Evolutionary conservation across 1,140 invertebrate species (phyloP).

Genomic region (Ceratina calcarata): DNA sequence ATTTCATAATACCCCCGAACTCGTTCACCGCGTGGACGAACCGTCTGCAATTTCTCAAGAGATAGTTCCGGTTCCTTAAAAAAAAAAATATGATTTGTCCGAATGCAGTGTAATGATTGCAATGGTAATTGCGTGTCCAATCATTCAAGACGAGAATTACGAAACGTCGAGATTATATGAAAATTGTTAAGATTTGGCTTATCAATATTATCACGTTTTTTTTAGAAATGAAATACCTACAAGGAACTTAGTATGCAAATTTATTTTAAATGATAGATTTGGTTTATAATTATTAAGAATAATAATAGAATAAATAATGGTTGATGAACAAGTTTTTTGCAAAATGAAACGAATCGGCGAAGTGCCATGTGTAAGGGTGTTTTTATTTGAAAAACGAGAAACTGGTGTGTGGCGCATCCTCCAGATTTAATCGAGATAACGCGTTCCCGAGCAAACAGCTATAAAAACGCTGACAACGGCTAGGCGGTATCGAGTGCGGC

Average conservation of each 20-base stretch:
- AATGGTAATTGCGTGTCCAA: constrained; percentile 27
- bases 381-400: constrained; percentile 27
- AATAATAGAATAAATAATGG: no score
- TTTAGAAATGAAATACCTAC: no score
- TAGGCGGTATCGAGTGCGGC: constrained; percentile 27
- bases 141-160: no score
- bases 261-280: no score
- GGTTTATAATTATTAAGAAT: no score
- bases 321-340: constrained; percentile 4
- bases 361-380: neutral
- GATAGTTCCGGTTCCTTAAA: constrained; percentile 52
- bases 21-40: constrained; percentile 61
- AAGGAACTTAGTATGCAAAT: no score
- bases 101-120: neutral
- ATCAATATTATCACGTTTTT: no score
- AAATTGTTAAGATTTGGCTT: no score
- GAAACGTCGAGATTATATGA: no score
- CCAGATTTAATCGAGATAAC: constrained; percentile 15
- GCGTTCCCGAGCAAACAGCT: neutral
- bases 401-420: neutral
- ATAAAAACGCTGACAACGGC: constrained; percentile 8
- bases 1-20: constrained; percentile 73
- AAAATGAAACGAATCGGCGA: neutral
- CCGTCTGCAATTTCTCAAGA: constrained; percentile 63
- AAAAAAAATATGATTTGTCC: neutral